A percentile compares a stretch with the other conserved stretches of the same genome.
These are phyloP conservation scores for Oligia strigilis DNA, from an alignment of 2,888 invertebrate genomes.

Conservation along the genomic window DNA sequence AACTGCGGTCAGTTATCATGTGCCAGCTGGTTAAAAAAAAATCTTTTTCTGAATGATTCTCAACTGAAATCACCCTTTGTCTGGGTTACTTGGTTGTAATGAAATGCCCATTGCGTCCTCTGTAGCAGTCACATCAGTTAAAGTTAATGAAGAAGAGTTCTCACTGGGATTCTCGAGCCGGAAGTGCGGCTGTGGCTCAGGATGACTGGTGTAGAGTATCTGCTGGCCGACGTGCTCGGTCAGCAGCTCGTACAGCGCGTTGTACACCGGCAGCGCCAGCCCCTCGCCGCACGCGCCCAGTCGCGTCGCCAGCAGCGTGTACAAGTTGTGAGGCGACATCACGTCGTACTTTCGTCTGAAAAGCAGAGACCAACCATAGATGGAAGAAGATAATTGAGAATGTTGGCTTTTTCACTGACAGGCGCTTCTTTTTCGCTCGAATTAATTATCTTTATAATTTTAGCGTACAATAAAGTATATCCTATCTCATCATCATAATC, in stretches of 20 bases:
- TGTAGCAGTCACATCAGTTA: not conserved
- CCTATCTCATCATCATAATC: not conserved
- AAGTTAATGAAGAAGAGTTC: not conserved
- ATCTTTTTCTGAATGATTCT: not conserved
- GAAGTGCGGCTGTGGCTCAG: conserved; percentile 98
- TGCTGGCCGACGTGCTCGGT: conserved; percentile 99
- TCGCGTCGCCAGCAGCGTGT: conserved; percentile 98
- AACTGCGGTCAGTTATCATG: too few relatives aligned
- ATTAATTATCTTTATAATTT: not conserved
- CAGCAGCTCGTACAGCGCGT: conserved; percentile 99
- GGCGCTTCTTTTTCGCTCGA: not conserved
- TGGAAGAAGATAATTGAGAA: conserved; percentile 9
- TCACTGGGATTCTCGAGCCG: conserved; percentile 99
- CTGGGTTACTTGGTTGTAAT: not conserved
- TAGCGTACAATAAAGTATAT: not conserved
- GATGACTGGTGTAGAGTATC: conserved; percentile 97
- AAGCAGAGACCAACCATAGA: conserved; percentile 29
- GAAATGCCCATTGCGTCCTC: not conserved
- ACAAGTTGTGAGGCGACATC: conserved; percentile 99
- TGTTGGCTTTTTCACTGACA: not conserved
- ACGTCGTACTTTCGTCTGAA: conserved; percentile 99
- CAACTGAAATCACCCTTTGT: not conserved
- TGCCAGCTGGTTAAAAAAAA: not conserved
- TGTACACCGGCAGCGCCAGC: conserved; percentile 98
- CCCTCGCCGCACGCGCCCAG: conserved; percentile 94